A percentile compares a stretch with the other conserved stretches of the same genome.
Evolutionary conservation across 2,888 invertebrate species (phyloP).

Genomic region (Lithophane leautieri): DNA sequence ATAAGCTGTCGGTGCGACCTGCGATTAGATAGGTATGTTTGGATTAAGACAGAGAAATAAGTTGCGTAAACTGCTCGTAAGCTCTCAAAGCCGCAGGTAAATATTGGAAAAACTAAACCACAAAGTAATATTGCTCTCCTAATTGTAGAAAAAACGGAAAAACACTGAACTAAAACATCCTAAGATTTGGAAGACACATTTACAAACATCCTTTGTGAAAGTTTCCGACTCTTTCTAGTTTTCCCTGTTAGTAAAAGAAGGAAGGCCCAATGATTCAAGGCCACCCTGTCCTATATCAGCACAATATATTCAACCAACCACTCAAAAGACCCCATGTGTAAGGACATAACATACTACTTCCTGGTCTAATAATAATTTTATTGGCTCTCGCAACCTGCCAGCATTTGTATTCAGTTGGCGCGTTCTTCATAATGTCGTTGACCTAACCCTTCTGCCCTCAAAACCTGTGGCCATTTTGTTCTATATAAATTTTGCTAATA

Average conservation of each 20-base stretch:
- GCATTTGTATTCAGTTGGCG: slow-evolving; percentile 56
- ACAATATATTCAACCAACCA: slow-evolving; percentile 41
- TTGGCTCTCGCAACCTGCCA: slow-evolving; percentile 36
- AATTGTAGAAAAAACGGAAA: background rate
- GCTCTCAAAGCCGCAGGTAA: background rate
- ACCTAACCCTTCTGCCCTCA: slow-evolving; percentile 34
- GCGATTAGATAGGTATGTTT: background rate
- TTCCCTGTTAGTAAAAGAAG: slow-evolving; percentile 1
- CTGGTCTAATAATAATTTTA: slow-evolving; percentile 57
- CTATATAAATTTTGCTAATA: slow-evolving; percentile 39
- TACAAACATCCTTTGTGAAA: background rate
- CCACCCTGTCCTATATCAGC: slow-evolving; percentile 11
- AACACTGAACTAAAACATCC: background rate
- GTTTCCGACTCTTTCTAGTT: background rate
- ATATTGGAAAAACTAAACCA: background rate
- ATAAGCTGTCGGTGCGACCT: background rate
- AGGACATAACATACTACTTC: slow-evolving; percentile 21
- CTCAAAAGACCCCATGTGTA: slow-evolving; percentile 29
- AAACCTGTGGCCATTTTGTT: slow-evolving; percentile 48
- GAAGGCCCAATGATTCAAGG: background rate
- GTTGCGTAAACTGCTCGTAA: background rate
- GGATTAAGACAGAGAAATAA: background rate
- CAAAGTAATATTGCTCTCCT: background rate
- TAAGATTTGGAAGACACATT: background rate
- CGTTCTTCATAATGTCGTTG: slow-evolving; percentile 45